A percentile compares a stretch with the other conserved stretches of the same genome.
Evolutionary conservation across 2,797 vertebrate species (phyloP).

Genomic region (Glossophaga mutica): DNA sequence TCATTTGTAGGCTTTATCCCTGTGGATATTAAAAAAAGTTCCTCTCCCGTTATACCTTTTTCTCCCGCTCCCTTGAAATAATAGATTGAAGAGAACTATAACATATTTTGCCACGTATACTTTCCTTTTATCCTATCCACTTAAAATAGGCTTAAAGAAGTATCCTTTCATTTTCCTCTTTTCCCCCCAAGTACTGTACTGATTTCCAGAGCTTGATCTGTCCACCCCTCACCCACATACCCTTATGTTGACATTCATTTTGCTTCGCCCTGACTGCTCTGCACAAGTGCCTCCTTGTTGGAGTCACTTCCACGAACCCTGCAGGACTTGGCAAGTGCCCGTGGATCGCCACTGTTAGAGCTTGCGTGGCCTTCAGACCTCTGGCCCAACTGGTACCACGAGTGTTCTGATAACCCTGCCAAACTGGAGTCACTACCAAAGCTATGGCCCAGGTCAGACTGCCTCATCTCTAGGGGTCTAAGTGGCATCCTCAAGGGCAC

Average conservation of each 20-base stretch:
- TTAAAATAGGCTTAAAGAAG: slow-evolving; percentile 13
- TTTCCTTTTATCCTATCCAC: slow-evolving; percentile 14
- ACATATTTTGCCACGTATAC: background rate
- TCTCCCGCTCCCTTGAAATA: background rate
- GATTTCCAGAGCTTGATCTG: background rate
- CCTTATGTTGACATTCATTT: background rate
- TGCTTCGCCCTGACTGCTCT: background rate
- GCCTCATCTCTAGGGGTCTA: background rate
- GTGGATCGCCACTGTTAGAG: background rate
- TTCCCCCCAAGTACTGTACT: background rate
- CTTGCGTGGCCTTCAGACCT: background rate
- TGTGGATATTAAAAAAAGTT: background rate
- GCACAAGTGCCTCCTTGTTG: background rate
- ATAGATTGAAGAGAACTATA: background rate
- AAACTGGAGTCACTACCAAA: background rate
- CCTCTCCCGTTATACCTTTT: background rate
- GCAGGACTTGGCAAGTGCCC: fast-evolving
- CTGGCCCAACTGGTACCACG: background rate
- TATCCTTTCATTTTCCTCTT: background rate
- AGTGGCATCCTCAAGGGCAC: background rate
- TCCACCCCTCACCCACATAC: background rate
- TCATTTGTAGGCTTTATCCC: background rate
- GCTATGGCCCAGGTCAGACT: background rate
- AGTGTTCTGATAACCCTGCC: background rate
- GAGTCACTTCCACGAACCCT: background rate